Evolutionary conservation across 2,888 invertebrate species (phyloP), one percentile per base, ranked within the genome.

Genomic region (Stenurella melanura): DNA sequence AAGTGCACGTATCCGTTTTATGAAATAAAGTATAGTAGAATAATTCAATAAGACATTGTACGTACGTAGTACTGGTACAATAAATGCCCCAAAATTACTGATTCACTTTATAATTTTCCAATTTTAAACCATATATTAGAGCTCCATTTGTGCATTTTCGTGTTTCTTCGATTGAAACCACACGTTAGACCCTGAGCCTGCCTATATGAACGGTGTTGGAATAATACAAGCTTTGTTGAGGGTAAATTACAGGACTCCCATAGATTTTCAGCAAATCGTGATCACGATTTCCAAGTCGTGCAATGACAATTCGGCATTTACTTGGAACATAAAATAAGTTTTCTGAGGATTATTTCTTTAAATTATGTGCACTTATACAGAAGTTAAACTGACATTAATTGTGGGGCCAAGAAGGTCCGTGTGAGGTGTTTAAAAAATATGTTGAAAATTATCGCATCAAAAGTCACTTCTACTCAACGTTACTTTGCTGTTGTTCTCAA

Each of bases 241-340:
- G 54, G 63, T 17, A 76, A 76, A 76, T 76, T 76, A 76, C 69
- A 76, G 73, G 76, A 69, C 69, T 68, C 38, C 26, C 15, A 54
- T 38, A 26, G 68, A 73, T 73, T 73, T 73, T 75, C 54, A 38
- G 68, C 54, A 42, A 63, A 57, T 76, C 76, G 76, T 76, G 73
- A 68, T 76, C 76, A 76, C 76, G 76, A 76, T 38, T 73, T 19
- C 26, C 4, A 57, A 60, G 57, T 76, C 76, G 76, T 76, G 76
- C 76, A 76, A 68, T 76, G 74, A 74, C 74, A 74, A 69, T 74
- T 58, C 42, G 21, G 30, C 57, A 18, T 69, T 57, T 69, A 58
- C 69, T 57, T 19, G 69, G 34, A 58, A 58, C 34, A 58, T 30
- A 34, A 38, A 17, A 42, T 19, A 1, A 66, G 21, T 69, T 26